Evolutionary conservation across 1,140 invertebrate species (phyloP), one percentile per base, ranked within the genome.

Genomic region (Hetaerina americana): DNA sequence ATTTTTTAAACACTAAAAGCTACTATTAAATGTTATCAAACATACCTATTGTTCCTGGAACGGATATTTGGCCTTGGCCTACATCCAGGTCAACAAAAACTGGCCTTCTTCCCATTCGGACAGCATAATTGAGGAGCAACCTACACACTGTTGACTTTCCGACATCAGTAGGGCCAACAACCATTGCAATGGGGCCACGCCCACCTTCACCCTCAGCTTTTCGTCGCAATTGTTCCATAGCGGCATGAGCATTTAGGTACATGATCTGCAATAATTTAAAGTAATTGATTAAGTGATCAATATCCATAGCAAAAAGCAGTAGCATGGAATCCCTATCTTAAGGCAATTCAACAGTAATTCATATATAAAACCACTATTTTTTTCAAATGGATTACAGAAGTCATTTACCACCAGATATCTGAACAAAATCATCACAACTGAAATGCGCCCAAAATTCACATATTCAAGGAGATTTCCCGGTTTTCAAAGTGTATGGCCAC

Each of bases 21-120:
- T 70, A 1, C 6, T 29, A 26, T 40, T 24, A 25, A 70, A 70
- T 3, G 12, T 68, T 68, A 68, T 66, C 71, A 69, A 40, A 75
- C 78, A 77, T 76, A 89, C 90, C 94, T 69, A 98, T 87, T 66
- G 93, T 96, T 18, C 95, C 95, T 12, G 96, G 94, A 69, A 98
- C 89, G 26, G 93, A 93, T 74, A 98, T 94, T 40, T 90, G 86
- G 1, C 95, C 96, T 83, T 99, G 96, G 10, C 95, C 96, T 10
- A 98, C 93, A 86, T 99, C 97, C 18, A 99, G 82, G 80, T 99
- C 97, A 2, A 98, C 94, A 81, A 90, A 96, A 72, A 99, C 90
- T 0, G 97, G 92, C 66, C 91, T 82, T 70, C 88, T 84, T 0
- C 91, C 92, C 82, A 95, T 88, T 70, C 96, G 82, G 0, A 96